Evolutionary conservation across 2,113 vertebrate species (phyloP).

Genomic region (Dolichallabes microphthalmus): DNA sequence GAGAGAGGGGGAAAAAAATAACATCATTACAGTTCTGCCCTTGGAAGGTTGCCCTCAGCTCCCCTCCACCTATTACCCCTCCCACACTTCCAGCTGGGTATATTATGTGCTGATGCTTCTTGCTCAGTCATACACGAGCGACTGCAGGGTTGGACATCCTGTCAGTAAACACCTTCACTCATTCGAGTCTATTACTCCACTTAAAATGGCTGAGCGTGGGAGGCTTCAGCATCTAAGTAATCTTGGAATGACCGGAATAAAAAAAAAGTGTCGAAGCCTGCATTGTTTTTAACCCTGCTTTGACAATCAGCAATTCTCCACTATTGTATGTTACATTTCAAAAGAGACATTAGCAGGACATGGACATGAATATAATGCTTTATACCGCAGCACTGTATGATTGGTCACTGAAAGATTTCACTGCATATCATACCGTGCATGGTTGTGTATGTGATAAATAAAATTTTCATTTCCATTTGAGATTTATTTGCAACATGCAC

Average conservation of each 20-base stretch:
- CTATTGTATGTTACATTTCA: neutral
- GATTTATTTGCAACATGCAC: no score
- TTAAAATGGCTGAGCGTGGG: slow-evolving; percentile 29
- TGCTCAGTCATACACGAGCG: slow-evolving; percentile 34
- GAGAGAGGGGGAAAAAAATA: slow-evolving; percentile 38
- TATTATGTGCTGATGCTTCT: slow-evolving; percentile 45
- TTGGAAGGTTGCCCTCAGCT: slow-evolving; percentile 49
- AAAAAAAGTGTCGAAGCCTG: neutral
- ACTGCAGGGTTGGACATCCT: slow-evolving; percentile 34
- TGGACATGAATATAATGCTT: neutral
- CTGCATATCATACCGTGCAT: no score
- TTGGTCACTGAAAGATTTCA: neutral
- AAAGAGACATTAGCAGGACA: neutral
- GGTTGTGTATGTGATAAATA: no score
- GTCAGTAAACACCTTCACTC: slow-evolving; percentile 38
- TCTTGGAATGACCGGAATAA: slow-evolving; percentile 24
- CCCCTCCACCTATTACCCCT: slow-evolving; percentile 56
- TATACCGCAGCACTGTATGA: neutral
- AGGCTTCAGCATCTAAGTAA: slow-evolving; percentile 10
- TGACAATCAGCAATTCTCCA: neutral
- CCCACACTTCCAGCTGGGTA: slow-evolving; percentile 49
- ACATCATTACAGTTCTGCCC: slow-evolving; percentile 53
- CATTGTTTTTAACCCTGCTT: neutral
- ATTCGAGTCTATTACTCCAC: slow-evolving; percentile 43
- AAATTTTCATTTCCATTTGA: no score